phyloP scores from a whole-genome alignment of 1,140 invertebrate genomes.

The Drosophila obscura region DNA sequence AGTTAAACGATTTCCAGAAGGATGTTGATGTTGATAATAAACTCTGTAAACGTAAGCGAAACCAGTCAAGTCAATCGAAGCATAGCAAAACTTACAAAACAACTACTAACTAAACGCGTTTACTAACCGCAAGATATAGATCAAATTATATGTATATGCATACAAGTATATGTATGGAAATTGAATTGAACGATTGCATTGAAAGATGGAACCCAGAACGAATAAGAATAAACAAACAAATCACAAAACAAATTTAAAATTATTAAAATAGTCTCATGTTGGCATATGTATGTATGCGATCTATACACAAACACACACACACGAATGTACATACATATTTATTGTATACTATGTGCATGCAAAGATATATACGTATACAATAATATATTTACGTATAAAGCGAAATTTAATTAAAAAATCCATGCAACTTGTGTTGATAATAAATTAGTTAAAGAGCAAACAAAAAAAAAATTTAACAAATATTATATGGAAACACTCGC shows the following conservation, averaged over 20 bases:
- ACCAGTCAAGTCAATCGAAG: slow-evolving; percentile 79
- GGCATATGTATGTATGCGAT: slow-evolving; percentile 46
- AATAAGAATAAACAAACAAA: slow-evolving; percentile 36
- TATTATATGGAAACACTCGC: slow-evolving; percentile 45
- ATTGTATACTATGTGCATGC: slow-evolving; percentile 27
- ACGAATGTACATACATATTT: slow-evolving; percentile 42
- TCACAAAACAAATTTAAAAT: slow-evolving; percentile 38
- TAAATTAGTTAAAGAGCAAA: slow-evolving; percentile 69
- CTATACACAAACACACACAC: slow-evolving; percentile 41
- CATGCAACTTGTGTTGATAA: slow-evolving; percentile 69
- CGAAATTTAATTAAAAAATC: slow-evolving; percentile 37
- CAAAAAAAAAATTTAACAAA: slow-evolving; percentile 48
- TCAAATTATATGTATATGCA: slow-evolving; percentile 55
- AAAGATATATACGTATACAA: slow-evolving; percentile 52
- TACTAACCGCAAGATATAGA: slow-evolving; percentile 70
- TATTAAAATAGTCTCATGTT: slow-evolving; percentile 62
- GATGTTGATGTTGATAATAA: slow-evolving; percentile 75
- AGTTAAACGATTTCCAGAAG: slow-evolving; percentile 69
- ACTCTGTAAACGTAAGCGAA: slow-evolving; percentile 61
- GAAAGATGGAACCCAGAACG: slow-evolving; percentile 18
- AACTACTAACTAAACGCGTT: slow-evolving; percentile 66
- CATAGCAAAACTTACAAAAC: slow-evolving; percentile 52
- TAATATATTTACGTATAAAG: slow-evolving; percentile 57
- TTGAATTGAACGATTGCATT: slow-evolving; percentile 11
- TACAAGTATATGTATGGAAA: slow-evolving; percentile 3